Conservation (phyloP, 2,113 vertebrate species). For the Dinomys branickii region DNA sequence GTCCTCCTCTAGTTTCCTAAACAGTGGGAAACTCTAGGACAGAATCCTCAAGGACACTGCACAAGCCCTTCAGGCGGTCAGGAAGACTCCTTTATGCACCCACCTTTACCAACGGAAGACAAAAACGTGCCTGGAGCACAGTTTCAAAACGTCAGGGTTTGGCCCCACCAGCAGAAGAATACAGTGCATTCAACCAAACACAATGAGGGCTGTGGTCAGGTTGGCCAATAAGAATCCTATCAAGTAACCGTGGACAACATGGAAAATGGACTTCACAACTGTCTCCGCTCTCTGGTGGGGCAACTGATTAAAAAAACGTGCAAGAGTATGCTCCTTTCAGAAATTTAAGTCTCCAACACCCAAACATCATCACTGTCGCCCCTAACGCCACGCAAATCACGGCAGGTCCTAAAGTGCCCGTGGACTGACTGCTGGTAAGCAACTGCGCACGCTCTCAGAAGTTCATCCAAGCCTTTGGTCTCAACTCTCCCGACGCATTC, state of each 20-base stretch:
- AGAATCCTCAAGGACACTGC: background rate
- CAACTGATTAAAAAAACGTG: background rate
- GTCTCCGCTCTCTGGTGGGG: background rate
- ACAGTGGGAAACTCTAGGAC: background rate
- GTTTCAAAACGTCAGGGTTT: background rate
- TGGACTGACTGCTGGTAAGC: background rate
- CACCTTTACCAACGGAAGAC: background rate
- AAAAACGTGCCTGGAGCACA: background rate
- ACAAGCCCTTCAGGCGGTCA: background rate
- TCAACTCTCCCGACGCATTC: constrained; percentile 44
- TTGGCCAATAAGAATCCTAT: background rate
- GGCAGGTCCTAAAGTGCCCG: background rate
- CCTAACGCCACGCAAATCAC: background rate
- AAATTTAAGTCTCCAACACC: background rate
- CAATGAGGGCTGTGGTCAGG: background rate
- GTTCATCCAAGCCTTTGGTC: constrained; percentile 37
- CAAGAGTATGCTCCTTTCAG: background rate
- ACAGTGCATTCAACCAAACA: background rate
- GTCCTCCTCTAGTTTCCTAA: background rate
- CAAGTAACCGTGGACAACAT: background rate
- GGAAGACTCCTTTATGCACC: background rate
- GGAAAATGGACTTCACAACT: background rate
- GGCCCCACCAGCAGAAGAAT: background rate
- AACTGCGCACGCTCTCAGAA: background rate
- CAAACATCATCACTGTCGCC: background rate